Conservation (phyloP, 2,797 vertebrate genomes). For the Microctenopoma stevenorrisi region DNA sequence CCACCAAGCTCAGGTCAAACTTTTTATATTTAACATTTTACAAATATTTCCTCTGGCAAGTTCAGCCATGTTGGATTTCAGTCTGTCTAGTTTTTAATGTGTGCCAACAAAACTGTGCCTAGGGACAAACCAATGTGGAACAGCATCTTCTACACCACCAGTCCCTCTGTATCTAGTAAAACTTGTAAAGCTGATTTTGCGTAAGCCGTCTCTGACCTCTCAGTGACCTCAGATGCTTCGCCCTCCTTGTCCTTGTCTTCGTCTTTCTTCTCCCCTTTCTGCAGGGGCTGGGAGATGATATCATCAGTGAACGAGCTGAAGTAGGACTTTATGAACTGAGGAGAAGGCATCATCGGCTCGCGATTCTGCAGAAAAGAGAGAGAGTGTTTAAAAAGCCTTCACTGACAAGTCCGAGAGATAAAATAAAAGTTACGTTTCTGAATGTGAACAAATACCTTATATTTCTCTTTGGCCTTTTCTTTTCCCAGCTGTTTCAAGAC, state of each 20-base stretch:
- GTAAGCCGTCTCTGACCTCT: slow-evolving; percentile 83
- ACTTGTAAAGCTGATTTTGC: accelerated
- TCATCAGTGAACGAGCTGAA: slow-evolving; percentile 99
- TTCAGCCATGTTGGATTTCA: neutral
- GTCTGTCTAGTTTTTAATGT: neutral
- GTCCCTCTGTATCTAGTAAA: neutral
- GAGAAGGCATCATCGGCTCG: slow-evolving; percentile 98
- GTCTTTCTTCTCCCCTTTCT: slow-evolving; percentile 97
- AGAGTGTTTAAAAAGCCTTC: slow-evolving; percentile 14
- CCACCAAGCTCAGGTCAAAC: neutral
- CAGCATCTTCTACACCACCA: neutral
- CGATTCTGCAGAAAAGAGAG: slow-evolving; percentile 87
- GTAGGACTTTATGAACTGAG: slow-evolving; percentile 99
- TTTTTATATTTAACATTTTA: neutral
- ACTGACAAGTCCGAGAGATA: neutral
- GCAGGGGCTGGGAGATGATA: slow-evolving; percentile 96
- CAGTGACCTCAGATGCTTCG: slow-evolving; percentile 92
- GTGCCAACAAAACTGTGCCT: neutral
- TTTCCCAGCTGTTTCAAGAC: slow-evolving; percentile 98
- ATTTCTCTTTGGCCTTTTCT: slow-evolving; percentile 99
- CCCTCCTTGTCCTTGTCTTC: slow-evolving; percentile 99
- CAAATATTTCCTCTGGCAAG: neutral
- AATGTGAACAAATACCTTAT: slow-evolving; percentile 86
- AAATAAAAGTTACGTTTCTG: neutral
- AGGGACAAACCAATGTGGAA: neutral